phyloP scores from a whole-genome alignment of 2,113 vertebrate species.

The Pipra filicauda region DNA sequence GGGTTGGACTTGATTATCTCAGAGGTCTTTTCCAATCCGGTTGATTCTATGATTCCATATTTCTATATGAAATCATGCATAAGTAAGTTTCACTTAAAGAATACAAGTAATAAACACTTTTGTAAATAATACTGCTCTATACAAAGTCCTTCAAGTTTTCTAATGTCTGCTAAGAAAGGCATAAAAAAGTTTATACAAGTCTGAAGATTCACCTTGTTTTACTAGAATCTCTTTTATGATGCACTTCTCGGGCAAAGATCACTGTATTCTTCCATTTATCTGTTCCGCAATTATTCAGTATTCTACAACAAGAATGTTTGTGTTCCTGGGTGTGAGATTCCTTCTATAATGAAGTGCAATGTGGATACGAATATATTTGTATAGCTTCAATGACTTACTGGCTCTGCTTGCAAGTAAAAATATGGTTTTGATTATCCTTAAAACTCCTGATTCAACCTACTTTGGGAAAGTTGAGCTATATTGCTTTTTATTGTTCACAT shows the following conservation, averaged over 20 bases:
- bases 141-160: background rate
- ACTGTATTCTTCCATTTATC: background rate
- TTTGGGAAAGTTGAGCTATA: slow-evolving; percentile 56
- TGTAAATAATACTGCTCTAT: background rate
- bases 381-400: slow-evolving; percentile 57
- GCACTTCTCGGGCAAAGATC: background rate
- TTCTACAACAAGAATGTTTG: background rate
- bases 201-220: background rate
- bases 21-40: too few relatives aligned
- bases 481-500: slow-evolving; percentile 46
- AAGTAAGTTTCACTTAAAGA: background rate
- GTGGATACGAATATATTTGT: slow-evolving; percentile 34
- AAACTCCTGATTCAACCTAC: slow-evolving; percentile 60
- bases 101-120: background rate
- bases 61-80: background rate
- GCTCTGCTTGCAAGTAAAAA: slow-evolving; percentile 62
- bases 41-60: background rate
- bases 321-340: background rate
- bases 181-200: background rate
- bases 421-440: slow-evolving; percentile 71
- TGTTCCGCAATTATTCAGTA: background rate
- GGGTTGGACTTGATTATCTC: too few relatives aligned
- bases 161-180: background rate
- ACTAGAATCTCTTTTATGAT: background rate
- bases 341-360: slow-evolving; percentile 50